Conservation (phyloP, 2,113 vertebrate species). For the Esox niger region DNA sequence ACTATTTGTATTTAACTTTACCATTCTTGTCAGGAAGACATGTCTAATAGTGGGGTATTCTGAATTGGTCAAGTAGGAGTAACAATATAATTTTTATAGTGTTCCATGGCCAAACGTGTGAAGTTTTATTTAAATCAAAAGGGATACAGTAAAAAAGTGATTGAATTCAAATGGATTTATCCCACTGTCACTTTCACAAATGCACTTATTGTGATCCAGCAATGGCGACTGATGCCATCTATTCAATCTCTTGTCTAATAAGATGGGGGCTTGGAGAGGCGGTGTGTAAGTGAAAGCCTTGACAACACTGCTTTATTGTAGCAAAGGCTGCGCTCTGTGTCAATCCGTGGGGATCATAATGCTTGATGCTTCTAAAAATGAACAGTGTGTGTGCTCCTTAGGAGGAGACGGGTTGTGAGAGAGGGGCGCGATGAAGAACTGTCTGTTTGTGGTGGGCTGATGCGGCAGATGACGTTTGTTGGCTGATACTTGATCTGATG, state of each 20-base stretch:
- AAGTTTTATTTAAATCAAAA: no score
- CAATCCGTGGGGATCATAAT: constrained; percentile 6
- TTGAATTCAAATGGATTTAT: constrained; percentile 6
- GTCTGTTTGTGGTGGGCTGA: constrained; percentile 75
- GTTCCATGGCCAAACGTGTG: no score
- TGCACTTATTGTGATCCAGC: constrained; percentile 19
- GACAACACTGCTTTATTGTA: constrained; percentile 24
- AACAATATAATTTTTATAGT: no score
- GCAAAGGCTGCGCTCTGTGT: constrained; percentile 24
- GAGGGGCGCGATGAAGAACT: constrained; percentile 63
- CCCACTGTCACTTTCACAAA: background rate
- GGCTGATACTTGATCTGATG: constrained; percentile 80
- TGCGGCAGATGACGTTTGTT: constrained; percentile 69
- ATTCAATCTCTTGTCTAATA: constrained; percentile 11
- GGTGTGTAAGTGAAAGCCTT: constrained; percentile 28
- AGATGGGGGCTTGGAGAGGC: constrained; percentile 4
- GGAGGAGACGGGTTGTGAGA: constrained; percentile 37
- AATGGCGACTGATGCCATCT: constrained; percentile 24
- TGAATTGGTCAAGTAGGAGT: no score
- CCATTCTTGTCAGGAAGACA: no score
- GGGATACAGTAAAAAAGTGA: no score
- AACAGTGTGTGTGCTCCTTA: background rate
- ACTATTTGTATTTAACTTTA: no score
- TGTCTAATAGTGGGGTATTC: no score
- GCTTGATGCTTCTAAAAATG: background rate